phyloP scores from a whole-genome alignment of 2,797 vertebrate species.

The Scarus forsteni region DNA sequence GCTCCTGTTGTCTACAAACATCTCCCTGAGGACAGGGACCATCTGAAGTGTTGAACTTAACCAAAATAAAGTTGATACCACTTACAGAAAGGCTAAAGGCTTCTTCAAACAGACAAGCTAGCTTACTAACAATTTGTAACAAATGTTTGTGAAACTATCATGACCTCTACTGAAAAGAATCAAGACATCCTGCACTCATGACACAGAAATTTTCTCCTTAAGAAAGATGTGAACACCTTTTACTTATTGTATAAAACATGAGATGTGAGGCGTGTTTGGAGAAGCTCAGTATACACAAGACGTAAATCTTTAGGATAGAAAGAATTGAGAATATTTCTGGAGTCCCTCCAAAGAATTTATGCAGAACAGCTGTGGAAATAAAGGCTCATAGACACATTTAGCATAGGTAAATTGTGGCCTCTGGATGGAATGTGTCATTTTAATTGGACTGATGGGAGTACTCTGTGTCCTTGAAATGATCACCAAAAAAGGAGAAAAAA shows the following conservation, averaged over 20 bases:
- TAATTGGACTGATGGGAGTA: slow-evolving; percentile 40
- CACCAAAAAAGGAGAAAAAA: slow-evolving; percentile 21
- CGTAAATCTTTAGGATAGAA: slow-evolving; percentile 61
- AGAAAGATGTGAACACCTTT: slow-evolving; percentile 19
- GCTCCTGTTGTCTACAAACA: slow-evolving; percentile 60
- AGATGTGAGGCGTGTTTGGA: slow-evolving; percentile 34
- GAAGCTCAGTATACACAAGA: slow-evolving; percentile 21
- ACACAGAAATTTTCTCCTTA: slow-evolving; percentile 11
- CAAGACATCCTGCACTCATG: slow-evolving; percentile 6
- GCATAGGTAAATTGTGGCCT: slow-evolving; percentile 42
- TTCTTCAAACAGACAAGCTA: slow-evolving; percentile 33
- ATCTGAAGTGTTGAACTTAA: slow-evolving; percentile 53
- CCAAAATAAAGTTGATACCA: slow-evolving; percentile 63
- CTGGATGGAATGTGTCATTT: slow-evolving; percentile 48
- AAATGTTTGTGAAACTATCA: slow-evolving; percentile 12
- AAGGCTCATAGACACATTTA: slow-evolving; percentile 35
- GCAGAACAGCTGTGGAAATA: slow-evolving; percentile 57
- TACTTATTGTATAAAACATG: slow-evolving; percentile 25
- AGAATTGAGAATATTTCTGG: slow-evolving; percentile 53
- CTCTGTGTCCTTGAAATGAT: slow-evolving; percentile 21
- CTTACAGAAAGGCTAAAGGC: slow-evolving; percentile 53
- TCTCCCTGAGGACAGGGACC: slow-evolving; percentile 54
- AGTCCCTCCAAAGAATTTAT: slow-evolving; percentile 50
- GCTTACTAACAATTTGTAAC: slow-evolving; percentile 1
- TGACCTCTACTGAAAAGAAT: slow-evolving; percentile 8